Conservation (phyloP, 2,797 vertebrate species). For the Acipenser transmontanus region DNA sequence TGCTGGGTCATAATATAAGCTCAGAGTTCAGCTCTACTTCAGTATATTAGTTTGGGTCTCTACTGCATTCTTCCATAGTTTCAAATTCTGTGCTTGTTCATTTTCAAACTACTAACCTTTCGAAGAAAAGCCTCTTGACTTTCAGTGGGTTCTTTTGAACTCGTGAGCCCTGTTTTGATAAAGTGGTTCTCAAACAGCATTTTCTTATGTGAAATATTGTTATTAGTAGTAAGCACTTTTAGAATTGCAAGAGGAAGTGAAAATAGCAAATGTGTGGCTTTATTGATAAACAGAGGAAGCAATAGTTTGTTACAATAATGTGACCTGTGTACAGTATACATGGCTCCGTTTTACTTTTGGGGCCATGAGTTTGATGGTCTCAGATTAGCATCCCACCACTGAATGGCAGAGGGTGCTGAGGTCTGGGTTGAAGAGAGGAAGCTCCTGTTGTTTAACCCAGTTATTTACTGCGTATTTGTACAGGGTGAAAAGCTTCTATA, state of each 20-base stretch:
- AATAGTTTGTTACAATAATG: not conserved
- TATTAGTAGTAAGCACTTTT: not conserved
- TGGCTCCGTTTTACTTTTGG: not conserved
- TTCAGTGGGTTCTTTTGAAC: too few species aligned
- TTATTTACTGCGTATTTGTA: not conserved
- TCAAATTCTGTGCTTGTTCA: too few species aligned
- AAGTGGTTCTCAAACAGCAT: too few species aligned
- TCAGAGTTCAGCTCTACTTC: too few species aligned
- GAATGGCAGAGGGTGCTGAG: not conserved
- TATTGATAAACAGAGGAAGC: not conserved
- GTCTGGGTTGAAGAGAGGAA: not conserved
- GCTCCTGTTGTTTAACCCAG: not conserved
- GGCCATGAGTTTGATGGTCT: not conserved
- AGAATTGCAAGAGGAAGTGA: slow-evolving; percentile 1
- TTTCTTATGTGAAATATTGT: not conserved
- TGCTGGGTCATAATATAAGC: too few species aligned
- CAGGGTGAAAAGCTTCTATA: too few species aligned
- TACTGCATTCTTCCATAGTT: too few species aligned
- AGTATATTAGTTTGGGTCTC: too few species aligned
- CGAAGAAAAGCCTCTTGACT: too few species aligned
- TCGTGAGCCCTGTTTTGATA: too few species aligned
- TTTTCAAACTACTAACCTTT: too few species aligned
- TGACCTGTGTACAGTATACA: too few species aligned
- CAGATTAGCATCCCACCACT: not conserved
- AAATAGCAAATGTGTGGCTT: not conserved